Percentiles rank a stretch among this genome's conserved stretches.
Conservation (phyloP, 2,113 vertebrate species). For the Galemys pyrenaicus region DNA sequence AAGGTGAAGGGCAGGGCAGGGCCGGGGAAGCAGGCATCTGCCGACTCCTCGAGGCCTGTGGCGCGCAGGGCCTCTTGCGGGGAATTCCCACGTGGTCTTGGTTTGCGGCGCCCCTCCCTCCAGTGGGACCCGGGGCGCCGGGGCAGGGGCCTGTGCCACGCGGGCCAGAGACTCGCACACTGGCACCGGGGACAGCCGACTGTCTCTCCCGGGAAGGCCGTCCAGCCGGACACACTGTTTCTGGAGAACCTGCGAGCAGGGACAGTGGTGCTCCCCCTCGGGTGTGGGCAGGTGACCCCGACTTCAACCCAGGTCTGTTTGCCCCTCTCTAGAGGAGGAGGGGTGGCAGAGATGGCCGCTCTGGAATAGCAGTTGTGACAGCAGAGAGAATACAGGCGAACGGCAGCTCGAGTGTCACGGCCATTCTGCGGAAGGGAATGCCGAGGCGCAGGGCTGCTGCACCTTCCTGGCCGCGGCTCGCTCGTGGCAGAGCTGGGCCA, state of each 20-base stretch:
- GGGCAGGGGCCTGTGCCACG: no score
- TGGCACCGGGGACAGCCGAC: background rate
- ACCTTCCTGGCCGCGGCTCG: background rate
- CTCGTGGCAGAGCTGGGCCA: background rate
- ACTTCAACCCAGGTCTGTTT: background rate
- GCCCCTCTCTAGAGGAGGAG: background rate
- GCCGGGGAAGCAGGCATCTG: background rate
- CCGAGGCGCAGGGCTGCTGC: background rate
- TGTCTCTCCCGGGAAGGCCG: background rate
- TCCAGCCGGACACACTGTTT: background rate
- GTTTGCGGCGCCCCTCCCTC: background rate
- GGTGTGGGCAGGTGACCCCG: background rate
- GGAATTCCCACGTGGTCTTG: background rate
- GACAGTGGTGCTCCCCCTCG: background rate
- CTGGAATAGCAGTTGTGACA: background rate
- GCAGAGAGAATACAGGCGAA: background rate
- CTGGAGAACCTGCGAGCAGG: background rate
- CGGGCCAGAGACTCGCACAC: background rate
- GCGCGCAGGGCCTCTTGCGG: background rate
- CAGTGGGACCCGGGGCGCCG: background rate
- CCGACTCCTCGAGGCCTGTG: background rate
- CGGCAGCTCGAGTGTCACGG: background rate
- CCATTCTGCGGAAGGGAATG: background rate
- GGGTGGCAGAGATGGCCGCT: background rate
- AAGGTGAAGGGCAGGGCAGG: background rate